Evolutionary conservation across 2,888 invertebrate species (phyloP), one percentile per base, ranked within the genome.

Genomic region (Nomada goodeniana): DNA sequence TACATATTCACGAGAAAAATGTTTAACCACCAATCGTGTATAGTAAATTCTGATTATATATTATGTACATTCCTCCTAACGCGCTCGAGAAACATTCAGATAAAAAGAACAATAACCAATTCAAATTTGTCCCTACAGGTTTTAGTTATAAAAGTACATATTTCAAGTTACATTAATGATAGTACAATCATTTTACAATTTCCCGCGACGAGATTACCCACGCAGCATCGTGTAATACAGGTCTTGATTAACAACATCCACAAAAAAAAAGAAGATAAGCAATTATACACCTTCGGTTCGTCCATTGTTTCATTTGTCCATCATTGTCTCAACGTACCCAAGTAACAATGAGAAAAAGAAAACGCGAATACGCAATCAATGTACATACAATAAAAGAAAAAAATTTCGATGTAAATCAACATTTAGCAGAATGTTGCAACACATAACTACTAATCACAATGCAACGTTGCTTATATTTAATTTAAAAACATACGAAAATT

Each of bases 41-140:
- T 36, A 20, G 36, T 44, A 20, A 65, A 67, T 55, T 70, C 47
- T 42, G 60, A 36, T 53, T 55, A 59, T 53, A 60, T 63, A 76
- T 53, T 55, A 59, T 53, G 44, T 63, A 76, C 23, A 57, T 52
- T 18, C 53, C 9, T 13, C 47, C 47, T 13, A 75, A 65, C 42
- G 20, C 18, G n/a, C 7, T 53, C 23, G n/a, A 20, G 36, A 55
- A 61, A 55, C 29, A 2, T 20, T 10, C 20, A 59, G 29, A 59
- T 70, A 59, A 13, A 59, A 59, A 29, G 36, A 36, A 36, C 36
- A 36, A 36, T 44, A 44, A 57, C 47, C 47, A 59, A 70, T 59
- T 59, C 5, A n/a, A 47, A 63, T 55, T 36, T 63, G 36, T 36
- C 50, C 23, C 50, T 36, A 50, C 36, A 26, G 26, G n/a, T 15